Evolutionary conservation across 2,113 vertebrate species (phyloP), one percentile per base, ranked within the genome.

Genomic region (Cololabis saira): DNA sequence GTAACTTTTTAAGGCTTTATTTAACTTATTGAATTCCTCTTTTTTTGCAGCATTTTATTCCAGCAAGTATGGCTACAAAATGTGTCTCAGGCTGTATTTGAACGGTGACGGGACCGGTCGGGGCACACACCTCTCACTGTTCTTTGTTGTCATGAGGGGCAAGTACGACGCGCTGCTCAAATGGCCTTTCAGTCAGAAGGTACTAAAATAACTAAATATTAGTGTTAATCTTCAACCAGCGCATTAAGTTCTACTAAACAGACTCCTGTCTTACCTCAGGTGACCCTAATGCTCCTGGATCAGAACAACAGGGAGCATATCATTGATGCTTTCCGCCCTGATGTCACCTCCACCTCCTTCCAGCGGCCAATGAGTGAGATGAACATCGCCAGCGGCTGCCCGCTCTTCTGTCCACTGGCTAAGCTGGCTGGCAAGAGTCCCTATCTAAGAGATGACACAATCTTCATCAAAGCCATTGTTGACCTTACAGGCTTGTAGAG

Each of bases 331-430:
- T 99, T 99, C 85, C 91, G 97, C 0, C 98, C 98, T 0, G 98
- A 99, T 0, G 91, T 96, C 45, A 92, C 90, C 0, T 99, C 98
- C 2, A 95, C 95, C 0, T 99, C 98, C 37, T 99, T 99, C 86
- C 96, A 98, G 92, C 89, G 94, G 41, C 97, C 98, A 0, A 76
- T 95, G 82, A 94, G 92, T 0, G 97, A 98, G 61, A 98, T 98
- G 97, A 99, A 99, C 90, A 96, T 99, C 0, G 98, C 98, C 80
- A 99, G 98, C 0, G 98, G 98, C 72, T 99, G 98, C 80, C 97
- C 98, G 0, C 95, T 98, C 22, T 99, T 99, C 92, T 99, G 95
- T 67, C 96, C 96, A 0, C 90, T 98, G 62, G 91, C 93, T 0
- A 94, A 95, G 75, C 93, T 99, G 91, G 96, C 96, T 0, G 84